Base-by-base conservation (phyloP, 2,888 invertebrate genomes). In the Strigamia maritima region DNA sequence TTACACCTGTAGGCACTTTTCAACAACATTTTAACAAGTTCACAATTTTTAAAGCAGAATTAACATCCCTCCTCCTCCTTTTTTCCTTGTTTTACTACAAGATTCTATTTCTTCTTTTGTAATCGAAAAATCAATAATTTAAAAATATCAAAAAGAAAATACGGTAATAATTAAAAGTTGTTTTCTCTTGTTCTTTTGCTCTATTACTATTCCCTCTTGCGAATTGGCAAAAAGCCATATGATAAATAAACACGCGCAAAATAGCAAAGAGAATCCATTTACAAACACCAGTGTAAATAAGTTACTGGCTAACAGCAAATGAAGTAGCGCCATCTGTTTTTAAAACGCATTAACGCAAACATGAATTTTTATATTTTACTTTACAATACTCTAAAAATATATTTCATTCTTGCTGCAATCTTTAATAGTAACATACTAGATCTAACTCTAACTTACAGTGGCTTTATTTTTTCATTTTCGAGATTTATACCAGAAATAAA, bases 111-210 rank as follows among this genome's bases (percentile, higher is more conserved):
- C 31, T 31, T 31, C 31, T 22, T 60, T 60, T 24, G 24, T 22
- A 60, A 60, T 60, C 16, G 60, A 19, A 60, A 60, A 60, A 60
- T 60, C 60, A 24, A 60, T 60, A 60, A 22, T 19, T 60, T 16
- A 60, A 6, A 60, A 60, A 44, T 44, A 44, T 6, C 1, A 16
- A 44, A 35, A 35, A 35, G 35, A 6, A 35, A 44, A 65, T 65
- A 65, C 22, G 24, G 60, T 12, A 65, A 65, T 65, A 65, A 65
- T 65, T 65, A 65, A 65, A 65, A 65, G 24, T 65, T 65, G 60
- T 65, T 65, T 65, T 65, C 60, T 22, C 19, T 44, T 44, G 44
- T 16, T 44, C 44, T 44, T 65, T 65, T 65, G 60, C 12, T n/a
- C 60, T 7, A 1, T 65, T 65, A 65, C 60, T 19, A 65, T n/a